Percentiles rank a stretch among this genome's conserved stretches.
phyloP scores from a whole-genome alignment of 53 echinoderm and acorn worm genomes.

The Astropecten irregularis region DNA sequence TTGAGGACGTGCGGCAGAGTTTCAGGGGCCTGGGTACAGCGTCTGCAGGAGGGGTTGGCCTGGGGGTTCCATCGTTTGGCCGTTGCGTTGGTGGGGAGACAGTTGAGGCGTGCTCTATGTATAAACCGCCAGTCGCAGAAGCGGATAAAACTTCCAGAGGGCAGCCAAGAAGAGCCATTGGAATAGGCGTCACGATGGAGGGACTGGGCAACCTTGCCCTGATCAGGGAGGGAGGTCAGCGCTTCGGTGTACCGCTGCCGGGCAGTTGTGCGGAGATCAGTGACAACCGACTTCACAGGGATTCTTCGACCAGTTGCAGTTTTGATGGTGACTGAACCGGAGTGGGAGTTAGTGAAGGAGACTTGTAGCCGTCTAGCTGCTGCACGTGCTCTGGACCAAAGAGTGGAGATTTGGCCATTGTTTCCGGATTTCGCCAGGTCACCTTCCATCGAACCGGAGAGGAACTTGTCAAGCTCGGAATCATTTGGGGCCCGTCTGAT shows the following conservation, averaged over 20 bases:
- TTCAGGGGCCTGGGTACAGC: neutral
- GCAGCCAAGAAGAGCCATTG: slow-evolving; percentile 5
- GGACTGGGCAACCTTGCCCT: neutral
- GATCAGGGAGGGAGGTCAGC: slow-evolving; percentile 2
- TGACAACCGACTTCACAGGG: neutral
- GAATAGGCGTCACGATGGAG: neutral
- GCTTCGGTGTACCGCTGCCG: neutral
- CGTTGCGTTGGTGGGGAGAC: slow-evolving; percentile 44
- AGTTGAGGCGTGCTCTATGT: slow-evolving; percentile 15
- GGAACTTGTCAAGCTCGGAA: neutral
- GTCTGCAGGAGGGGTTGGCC: neutral
- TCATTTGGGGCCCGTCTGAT: neutral
- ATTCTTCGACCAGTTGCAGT: neutral
- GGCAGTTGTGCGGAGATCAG: neutral
- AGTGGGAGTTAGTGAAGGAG: neutral
- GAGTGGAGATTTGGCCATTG: slow-evolving; percentile 1
- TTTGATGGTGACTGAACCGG: neutral
- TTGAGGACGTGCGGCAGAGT: slow-evolving; percentile 37
- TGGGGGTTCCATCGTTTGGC: neutral
- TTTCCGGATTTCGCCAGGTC: neutral
- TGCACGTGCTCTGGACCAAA: slow-evolving; percentile 5
- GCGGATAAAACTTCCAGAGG: slow-evolving; percentile 8
- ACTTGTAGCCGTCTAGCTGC: neutral
- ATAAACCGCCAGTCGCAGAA: slow-evolving; percentile 30
- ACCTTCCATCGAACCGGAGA: neutral